Evolutionary conservation across 2,113 vertebrate genomes (phyloP), one percentile per base, ranked within the genome.

Genomic region (Hemicordylus capensis): DNA sequence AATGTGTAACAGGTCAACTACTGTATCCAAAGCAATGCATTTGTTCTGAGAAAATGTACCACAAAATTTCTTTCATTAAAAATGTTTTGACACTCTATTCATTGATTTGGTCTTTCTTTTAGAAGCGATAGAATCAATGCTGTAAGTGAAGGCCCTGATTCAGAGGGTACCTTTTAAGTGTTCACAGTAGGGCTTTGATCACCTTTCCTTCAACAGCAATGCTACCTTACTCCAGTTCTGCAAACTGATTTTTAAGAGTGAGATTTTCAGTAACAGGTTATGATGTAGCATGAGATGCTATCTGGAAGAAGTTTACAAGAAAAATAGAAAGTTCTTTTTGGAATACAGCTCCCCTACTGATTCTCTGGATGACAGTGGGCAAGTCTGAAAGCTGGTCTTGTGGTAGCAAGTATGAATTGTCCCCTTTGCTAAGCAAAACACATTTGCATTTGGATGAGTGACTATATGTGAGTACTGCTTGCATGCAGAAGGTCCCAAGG

Each of bases 1-100:
- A 84, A 93, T 89, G 90, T 90, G 91, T 93, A 93, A 94, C 91
- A 94, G 91, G 87, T 92, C 61, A 91, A 94, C 89, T 94, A 94
- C 93, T 94, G 93, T 92, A 95, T 95, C 93, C 92, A 94, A 95
- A 94, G 95, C 93, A 95, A 93, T 95, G 94, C 94, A 92, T 90
- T 94, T 93, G 92, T 94, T 93, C 94, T 70, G 89, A 93, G 87
- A 94, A 93, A 92, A 92, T 95, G 93, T 94, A 90, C 88, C 93
- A 87, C 93, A 91, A 93, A 89, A 86, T 90, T 93, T 94, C 93
- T 92, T 94, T 93, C 89, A 95, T 93, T 95, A 95, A 95, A 95
- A 93, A 84, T 82, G 83, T 79, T 39, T 90, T 94, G 87, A 72
- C 93, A 91, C 91, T 90, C 82, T 86, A 34, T 19, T 12, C 64